phyloP scores from a whole-genome alignment of 2,797 vertebrate genomes.

The Acrocephalus scirpaceus region DNA sequence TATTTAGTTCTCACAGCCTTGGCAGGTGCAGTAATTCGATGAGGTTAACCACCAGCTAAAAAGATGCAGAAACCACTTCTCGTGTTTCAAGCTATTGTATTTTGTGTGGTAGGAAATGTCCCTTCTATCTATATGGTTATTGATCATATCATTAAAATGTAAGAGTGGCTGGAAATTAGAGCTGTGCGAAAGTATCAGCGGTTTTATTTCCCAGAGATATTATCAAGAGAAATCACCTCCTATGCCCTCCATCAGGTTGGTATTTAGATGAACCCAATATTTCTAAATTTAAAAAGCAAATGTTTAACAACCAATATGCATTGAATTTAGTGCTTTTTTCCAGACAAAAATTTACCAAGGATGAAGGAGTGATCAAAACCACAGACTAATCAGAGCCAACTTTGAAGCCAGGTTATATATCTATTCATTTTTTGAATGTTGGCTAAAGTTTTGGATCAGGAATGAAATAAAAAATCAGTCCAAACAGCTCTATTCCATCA shows the following conservation, averaged over 20 bases:
- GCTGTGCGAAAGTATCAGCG: neutral
- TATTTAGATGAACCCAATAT: neutral
- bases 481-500: neutral
- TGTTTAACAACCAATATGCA: neutral
- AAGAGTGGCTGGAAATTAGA: constrained; percentile 56
- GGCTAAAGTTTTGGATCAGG: neutral
- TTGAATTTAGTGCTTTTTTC: neutral
- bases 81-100: constrained; percentile 50
- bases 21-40: constrained; percentile 62
- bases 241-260: neutral
- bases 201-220: constrained; percentile 47
- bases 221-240: constrained; percentile 10
- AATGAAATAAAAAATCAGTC: neutral
- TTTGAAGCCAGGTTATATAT: neutral
- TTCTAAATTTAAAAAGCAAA: neutral
- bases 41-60: constrained; percentile 67
- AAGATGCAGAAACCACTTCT: constrained; percentile 46
- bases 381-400: neutral
- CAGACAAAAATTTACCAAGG: neutral
- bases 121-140: constrained; percentile 54
- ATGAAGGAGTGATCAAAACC: neutral
- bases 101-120: constrained; percentile 63
- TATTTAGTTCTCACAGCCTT: constrained; percentile 67
- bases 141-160: constrained; percentile 66
- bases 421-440: neutral